These are phyloP conservation scores for Varanus salvator DNA, from an alignment of 2,113 vertebrate species.

Conservation along the genomic window DNA sequence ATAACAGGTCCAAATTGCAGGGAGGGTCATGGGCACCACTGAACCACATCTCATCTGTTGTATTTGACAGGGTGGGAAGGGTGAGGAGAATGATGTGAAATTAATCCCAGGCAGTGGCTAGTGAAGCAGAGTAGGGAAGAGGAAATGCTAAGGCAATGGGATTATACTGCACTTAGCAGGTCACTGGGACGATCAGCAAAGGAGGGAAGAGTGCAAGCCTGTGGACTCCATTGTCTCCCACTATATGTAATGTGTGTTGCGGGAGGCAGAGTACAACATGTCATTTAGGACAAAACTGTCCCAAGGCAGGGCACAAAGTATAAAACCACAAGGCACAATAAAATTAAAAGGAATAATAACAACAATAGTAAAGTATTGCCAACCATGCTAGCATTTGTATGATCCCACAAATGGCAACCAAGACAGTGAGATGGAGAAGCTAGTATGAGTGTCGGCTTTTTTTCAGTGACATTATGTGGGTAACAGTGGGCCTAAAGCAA, in stretches of 20 bases:
- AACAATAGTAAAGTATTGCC: neutral
- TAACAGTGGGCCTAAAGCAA: neutral
- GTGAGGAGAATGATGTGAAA: neutral
- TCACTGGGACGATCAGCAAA: neutral
- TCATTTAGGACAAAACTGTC: no score
- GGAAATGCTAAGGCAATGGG: neutral
- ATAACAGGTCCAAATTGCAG: neutral
- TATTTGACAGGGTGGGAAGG: neutral
- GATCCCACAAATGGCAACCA: neutral
- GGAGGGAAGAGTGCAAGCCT: neutral
- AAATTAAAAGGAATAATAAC: neutral
- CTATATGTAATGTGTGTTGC: neutral
- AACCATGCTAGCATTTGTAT: neutral
- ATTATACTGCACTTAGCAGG: neutral
- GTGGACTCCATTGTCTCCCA: neutral
- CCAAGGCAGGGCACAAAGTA: no score
- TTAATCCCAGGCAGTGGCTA: neutral
- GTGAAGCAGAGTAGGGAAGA: neutral
- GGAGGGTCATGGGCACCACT: no score
- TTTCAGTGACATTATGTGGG: neutral
- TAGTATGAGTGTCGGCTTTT: neutral
- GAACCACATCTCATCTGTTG: neutral
- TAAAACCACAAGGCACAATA: neutral
- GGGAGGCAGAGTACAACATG: neutral
- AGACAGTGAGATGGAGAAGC: neutral